Base-by-base conservation (phyloP, 1,140 invertebrate species). In the Bombus superbus region DNA sequence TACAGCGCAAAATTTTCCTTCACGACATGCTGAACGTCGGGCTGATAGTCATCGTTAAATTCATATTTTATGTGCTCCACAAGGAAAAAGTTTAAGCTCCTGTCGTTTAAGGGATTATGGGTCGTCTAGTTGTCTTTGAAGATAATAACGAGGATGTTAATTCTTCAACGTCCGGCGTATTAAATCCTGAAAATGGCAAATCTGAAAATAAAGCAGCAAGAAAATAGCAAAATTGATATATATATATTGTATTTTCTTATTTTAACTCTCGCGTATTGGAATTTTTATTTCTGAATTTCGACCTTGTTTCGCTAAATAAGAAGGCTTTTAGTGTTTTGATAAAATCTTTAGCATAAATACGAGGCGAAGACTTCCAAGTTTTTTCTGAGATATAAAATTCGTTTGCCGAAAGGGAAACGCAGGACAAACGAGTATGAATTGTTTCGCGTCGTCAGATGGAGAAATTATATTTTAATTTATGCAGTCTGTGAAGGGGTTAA, bases 391-490 rank as follows among this genome's bases (percentile, higher is more conserved):
- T 15, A 0, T 3, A 69, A 40, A 42, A 25, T n/a, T 42, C 28
- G 69, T 25, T 72, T 11, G 28, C n/a, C 13, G 4, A n/a, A 8
- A 6, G 28, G 15, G 1, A 40, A 13, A n/a, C 13, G 28, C 15
- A 18, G 28, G 1, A 32, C 1, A 15, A 47, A 15, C 1, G 42
- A n/a, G 71, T 4, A 44, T 47, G 53, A 80, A 80, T 38, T 11
- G 15, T 47, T 40, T 2, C 8, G 35, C 1, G 6, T 9, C 13
- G n/a, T 22, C 42, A 18, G 71, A 73, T 22, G 28, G 25, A n/a
- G 69, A 44, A 32, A 47, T 47, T 73, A 44, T 47, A 32, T 47
- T 73, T 73, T 73, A 73, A 73, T 73, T 73, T 47, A 47, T 47
- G n/a, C 71, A 13, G 71, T 73, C 42, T 72, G 28, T 8, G 10